A percentile compares a stretch with the other conserved stretches of the same genome.
These are phyloP conservation scores for Astropecten irregularis DNA, from an alignment of 53 echinoderm and acorn worm genomes.

Conservation along the genomic window DNA sequence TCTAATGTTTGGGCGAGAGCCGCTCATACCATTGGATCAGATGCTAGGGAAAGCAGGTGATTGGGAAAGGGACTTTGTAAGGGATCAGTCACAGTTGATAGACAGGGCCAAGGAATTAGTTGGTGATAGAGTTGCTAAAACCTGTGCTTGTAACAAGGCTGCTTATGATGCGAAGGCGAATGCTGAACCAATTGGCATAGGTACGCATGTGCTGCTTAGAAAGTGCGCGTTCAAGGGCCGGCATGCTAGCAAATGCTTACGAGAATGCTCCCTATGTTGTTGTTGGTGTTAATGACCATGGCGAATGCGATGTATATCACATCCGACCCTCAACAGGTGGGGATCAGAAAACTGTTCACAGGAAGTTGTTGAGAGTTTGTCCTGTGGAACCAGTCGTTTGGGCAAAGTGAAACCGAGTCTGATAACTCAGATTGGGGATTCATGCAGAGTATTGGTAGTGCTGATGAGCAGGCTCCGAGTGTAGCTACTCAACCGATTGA, in stretches of 20 bases:
- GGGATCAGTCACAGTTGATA: background rate
- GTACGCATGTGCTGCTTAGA: background rate
- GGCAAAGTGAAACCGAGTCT: too few species aligned
- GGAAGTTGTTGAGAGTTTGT: background rate
- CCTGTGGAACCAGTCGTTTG: too few species aligned
- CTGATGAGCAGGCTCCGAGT: too few species aligned
- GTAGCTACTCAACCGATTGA: too few species aligned
- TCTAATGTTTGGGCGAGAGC: slow-evolving; percentile 2
- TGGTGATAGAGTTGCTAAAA: background rate
- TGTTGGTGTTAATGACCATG: background rate
- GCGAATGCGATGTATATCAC: background rate
- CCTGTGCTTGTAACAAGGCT: background rate
- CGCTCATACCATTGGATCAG: background rate
- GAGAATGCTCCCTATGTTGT: background rate
- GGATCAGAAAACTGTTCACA: background rate
- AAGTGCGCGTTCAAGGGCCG: slow-evolving; percentile 1
- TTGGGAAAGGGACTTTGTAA: background rate
- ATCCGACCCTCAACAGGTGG: background rate
- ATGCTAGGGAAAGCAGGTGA: background rate
- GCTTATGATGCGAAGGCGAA: background rate
- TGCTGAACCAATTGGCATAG: background rate
- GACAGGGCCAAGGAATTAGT: background rate
- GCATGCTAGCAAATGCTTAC: background rate
- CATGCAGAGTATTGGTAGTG: too few species aligned
- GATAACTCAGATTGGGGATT: too few species aligned